Evolutionary conservation across 2,113 vertebrate species (phyloP), one percentile per base, ranked within the genome.

Genomic region (Tupaia tana): DNA sequence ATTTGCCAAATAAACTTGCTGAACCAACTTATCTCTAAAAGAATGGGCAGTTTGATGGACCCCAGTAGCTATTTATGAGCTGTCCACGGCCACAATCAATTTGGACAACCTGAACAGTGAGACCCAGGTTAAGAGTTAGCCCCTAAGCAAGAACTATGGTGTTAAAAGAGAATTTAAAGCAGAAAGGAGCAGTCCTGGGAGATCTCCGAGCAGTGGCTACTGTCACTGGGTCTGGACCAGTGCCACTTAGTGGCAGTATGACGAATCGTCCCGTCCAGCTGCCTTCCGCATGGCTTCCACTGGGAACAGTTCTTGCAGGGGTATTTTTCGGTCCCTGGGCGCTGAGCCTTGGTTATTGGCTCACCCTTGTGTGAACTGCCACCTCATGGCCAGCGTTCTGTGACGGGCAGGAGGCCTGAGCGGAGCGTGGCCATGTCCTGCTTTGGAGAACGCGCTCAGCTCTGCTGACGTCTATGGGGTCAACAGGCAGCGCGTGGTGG

Each of bases 331-430:
- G 1, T 4, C 13, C 34, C 64, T 15, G 79, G 5, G 13, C 29
- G 2, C 29, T 14, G 1, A 1, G 71, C 2, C 18, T 75, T 12
- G 12, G 4, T 29, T 2, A n/a, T 3, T 8, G 27, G 6, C 4
- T 24, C 9, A 2, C 59, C 11, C 0, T 2, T 25, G 52, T 67
- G 78, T 11, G 7, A 0, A 24, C 27, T 6, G 56, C 59, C 6
- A 9, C 67, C 27, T 66, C 52, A 10, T 22, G 73, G 25, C 10
- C 24, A 87, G 34, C 58, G 27, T 84, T 27, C 15, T 1, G 9
- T 52, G 16, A 20, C 2, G 1, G 22, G 61, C 61, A 24, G 61
- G 56, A 59, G 4, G 4, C 18, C 18, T n/a, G 13, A 19, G 64
- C 6, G 70, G 19, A 34, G 8, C 1, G 70, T 9, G 69, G 9